Evolutionary conservation across 2,113 vertebrate genomes (phyloP), one percentile per base, ranked within the genome.

Genomic region (Pluvianellus socialis): DNA sequence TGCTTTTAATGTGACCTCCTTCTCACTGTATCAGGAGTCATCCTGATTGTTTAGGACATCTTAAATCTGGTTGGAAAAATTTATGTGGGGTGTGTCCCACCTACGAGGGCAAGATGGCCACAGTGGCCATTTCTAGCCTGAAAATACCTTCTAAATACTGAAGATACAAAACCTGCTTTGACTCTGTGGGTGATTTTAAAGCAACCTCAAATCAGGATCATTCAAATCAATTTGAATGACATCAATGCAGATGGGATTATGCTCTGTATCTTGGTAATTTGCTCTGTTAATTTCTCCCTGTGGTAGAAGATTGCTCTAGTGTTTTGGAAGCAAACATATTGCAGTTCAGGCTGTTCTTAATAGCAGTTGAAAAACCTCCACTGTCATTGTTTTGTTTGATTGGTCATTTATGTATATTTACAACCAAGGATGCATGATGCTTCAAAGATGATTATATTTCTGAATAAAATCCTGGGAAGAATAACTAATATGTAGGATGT

Each of bases 341-440:
- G 74, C 28, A 90, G 80, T 92, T 74, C 55, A 53, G 42, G 13
- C n/a, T 74, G 22, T 28, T 92, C 24, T 47, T 65, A 79, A 68
- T 17, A 40, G n/a, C 30, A 56, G 28, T 33, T 79, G 90, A 81
- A 86, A 96, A 96, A 63, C 11, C 50, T 91, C 44, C 53, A 50
- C 38, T 71, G 61, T 55, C 71, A 77, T 70, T 84, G 71, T 81
- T 96, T 74, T 71, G 12, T 90, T 79, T 86, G 83, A 80, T 95
- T 76, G 86, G 86, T 92, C 91, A 92, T 83, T 94, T 85, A 83
- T 80, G 32, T 59, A 20, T 79, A 49, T 92, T 89, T 92, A 73
- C 72, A 79, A 74, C 28, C 23, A 86, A 49, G 28, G 47, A 58
- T 47, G 44, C 23, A 81, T 28, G 75, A 63, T 70, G 18, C 12